Evolutionary conservation across 2,113 vertebrate genomes (phyloP), one percentile per base, ranked within the genome.

Genomic region (Pitta sordida): DNA sequence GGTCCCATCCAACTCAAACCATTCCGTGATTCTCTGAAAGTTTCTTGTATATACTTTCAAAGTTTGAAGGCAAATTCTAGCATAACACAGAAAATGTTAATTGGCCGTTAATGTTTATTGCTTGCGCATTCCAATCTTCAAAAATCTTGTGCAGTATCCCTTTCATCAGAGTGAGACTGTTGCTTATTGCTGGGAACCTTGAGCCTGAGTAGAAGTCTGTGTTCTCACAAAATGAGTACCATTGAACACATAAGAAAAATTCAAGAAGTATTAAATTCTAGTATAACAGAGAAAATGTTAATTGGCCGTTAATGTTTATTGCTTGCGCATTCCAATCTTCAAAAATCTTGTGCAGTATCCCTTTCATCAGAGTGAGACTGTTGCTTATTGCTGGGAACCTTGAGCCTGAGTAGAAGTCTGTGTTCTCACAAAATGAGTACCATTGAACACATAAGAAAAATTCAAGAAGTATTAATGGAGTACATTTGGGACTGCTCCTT

Each of bases 181-280:
- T 5, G 0, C 29, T 30, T 27, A 56, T 48, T 22, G 4, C 20
- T 79, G 67, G 23, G 13, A 75, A 64, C 15, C 58, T 86, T 76
- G 30, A 86, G 26, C 9, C 21, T 51, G 20, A 73, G 32, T 58
- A 71, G n/a, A 80, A 36, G 32, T 52, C 56, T 86, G 21, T 77
- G 13, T 24, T 32, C 24, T 71, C 30, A 58, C 83, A 30, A 73
- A 92, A 58, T 63, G 24, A 49, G 49, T 63, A 21, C 6, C 53
- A 52, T 0, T 3, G 62, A 73, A 73, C 30, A 48, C 0, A 0
- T 22, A n/a, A 76, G 15, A 27, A 5, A 48, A 83, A 74, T 41
- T 78, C 56, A 71, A 59, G 21, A 90, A 74, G 59, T 74, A 83
- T 43, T 86, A 70, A 48, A n/a, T n/a, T n/a, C n/a, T n/a, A 55